phyloP scores from a whole-genome alignment of 2,113 vertebrate genomes.

The Pimephales promelas region DNA sequence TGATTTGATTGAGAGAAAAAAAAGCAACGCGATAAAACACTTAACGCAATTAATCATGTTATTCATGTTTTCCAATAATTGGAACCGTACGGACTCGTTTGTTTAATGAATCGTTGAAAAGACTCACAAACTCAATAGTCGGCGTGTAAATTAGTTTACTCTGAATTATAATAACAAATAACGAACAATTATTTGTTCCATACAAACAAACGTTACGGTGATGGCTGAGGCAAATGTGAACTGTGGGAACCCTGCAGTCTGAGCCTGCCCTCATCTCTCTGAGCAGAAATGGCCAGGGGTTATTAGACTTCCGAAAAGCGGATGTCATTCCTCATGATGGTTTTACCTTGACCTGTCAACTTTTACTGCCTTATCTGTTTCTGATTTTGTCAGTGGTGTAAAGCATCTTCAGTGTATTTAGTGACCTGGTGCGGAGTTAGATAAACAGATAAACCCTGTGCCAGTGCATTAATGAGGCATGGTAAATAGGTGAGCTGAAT shows the following conservation, averaged over 20 bases:
- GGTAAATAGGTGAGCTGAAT: conserved; percentile 16
- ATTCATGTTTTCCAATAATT: background rate
- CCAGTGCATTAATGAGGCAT: conserved; percentile 23
- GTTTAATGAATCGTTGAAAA: background rate
- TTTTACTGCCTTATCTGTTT: conserved; percentile 38
- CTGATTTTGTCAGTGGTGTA: conserved; percentile 27
- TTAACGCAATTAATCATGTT: background rate
- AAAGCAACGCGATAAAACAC: background rate
- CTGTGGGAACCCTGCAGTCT: conserved; percentile 29
- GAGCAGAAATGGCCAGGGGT: background rate
- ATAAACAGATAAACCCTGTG: conserved; percentile 27
- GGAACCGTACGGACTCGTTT: background rate
- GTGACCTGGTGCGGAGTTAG: conserved; percentile 23
- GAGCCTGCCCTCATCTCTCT: background rate
- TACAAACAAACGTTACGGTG: too few species aligned
- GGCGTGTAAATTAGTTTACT: too few species aligned
- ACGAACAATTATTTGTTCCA: too few species aligned
- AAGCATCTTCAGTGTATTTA: conserved; percentile 32
- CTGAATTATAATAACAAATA: background rate
- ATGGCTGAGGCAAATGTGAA: conserved; percentile 27
- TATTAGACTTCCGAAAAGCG: conserved; percentile 8
- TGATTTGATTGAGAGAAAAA: background rate
- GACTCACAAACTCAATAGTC: background rate
- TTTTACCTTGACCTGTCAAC: conserved; percentile 41
- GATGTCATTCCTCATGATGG: conserved; percentile 33